Evolutionary conservation across 2,888 invertebrate species (phyloP).

Genomic region (Graphium colonna): DNA sequence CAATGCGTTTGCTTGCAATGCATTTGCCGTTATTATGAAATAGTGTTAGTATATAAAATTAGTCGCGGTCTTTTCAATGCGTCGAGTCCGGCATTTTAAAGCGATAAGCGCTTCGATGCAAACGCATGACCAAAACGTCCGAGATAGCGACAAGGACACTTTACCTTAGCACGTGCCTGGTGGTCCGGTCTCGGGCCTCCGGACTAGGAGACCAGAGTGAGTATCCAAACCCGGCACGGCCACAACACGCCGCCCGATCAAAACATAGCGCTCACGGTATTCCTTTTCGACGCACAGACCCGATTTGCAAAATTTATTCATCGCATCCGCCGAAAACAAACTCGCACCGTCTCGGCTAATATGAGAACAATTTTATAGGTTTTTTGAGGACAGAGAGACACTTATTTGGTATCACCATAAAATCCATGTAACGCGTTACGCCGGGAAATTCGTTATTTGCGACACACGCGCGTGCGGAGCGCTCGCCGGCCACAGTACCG

Average conservation of each 20-base stretch:
- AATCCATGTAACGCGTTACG: slow-evolving; percentile 56
- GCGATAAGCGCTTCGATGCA: slow-evolving; percentile 27
- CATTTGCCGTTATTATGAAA: neutral
- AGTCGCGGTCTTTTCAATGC: neutral
- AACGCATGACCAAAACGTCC: slow-evolving; percentile 30
- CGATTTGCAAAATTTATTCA: slow-evolving; percentile 78
- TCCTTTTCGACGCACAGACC: slow-evolving; percentile 76
- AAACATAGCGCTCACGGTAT: slow-evolving; percentile 73
- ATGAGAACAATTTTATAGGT: too few species aligned
- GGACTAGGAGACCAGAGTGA: slow-evolving; percentile 47
- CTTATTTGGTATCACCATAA: too few species aligned
- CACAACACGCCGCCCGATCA: slow-evolving; percentile 69
- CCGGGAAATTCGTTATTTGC: slow-evolving; percentile 67
- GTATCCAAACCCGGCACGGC: slow-evolving; percentile 67
- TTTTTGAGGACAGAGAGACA: too few species aligned
- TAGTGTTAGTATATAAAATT: slow-evolving; percentile 1
- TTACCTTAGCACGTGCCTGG: slow-evolving; percentile 66
- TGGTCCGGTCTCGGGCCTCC: slow-evolving; percentile 48
- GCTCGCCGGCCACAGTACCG: slow-evolving; percentile 77
- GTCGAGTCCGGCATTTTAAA: neutral
- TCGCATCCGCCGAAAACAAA: slow-evolving; percentile 75
- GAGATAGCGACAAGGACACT: slow-evolving; percentile 45
- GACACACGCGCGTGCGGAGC: slow-evolving; percentile 80
- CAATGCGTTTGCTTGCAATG: neutral
- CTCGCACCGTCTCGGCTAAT: too few species aligned